A percentile compares a stretch with the other conserved stretches of the same genome.
Evolutionary conservation across 53 echinoderm and acorn worm genomes (phyloP).

Genomic region (Temnopleurus reevesii): DNA sequence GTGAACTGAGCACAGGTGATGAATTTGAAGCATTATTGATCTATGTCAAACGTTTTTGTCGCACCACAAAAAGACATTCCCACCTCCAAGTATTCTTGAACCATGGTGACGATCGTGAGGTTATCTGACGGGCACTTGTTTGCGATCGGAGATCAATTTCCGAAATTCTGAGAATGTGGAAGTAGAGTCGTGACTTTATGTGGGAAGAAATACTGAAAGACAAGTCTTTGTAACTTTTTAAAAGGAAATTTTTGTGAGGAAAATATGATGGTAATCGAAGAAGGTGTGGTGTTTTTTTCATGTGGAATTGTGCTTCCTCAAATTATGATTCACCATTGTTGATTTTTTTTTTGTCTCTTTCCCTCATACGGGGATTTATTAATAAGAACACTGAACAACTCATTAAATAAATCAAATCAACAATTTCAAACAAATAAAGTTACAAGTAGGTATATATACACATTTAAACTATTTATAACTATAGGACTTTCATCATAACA

Average conservation of each 20-base stretch:
- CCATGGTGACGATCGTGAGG: not conserved
- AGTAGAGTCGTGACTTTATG: not conserved
- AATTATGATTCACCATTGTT: no score
- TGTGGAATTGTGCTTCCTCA: not conserved
- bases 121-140: slow-evolving; percentile 32
- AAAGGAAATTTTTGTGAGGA: not conserved
- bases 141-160: slow-evolving; percentile 43
- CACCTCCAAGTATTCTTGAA: not conserved
- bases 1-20: not conserved
- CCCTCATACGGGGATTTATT: no score
- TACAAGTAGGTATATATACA: no score
- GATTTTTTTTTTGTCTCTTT: no score
- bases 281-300: not conserved
- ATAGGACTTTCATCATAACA: no score
- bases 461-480: no score
- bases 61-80: slow-evolving; percentile 18
- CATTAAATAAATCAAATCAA: no score
- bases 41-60: not conserved
- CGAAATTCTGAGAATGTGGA: not conserved
- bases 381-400: no score
- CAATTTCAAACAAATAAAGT: no score
- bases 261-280: not conserved
- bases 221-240: slow-evolving; percentile 21
- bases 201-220: not conserved
- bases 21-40: slow-evolving; percentile 12